Evolutionary conservation across 2,797 vertebrate genomes (phyloP).

Genomic region (Oceanodroma leucorhoa): DNA sequence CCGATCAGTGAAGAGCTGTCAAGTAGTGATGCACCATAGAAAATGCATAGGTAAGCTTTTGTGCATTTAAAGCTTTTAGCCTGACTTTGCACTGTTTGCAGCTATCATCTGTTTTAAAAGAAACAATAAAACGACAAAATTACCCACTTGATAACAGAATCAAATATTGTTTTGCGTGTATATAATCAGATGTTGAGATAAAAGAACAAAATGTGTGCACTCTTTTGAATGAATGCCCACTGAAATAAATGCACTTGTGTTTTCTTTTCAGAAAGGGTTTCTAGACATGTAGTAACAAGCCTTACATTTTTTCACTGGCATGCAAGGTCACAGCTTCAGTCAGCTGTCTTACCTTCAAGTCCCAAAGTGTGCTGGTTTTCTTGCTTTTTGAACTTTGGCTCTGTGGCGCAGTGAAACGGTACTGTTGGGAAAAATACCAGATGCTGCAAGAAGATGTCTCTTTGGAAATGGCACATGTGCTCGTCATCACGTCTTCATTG

Average conservation of each 20-base stretch:
- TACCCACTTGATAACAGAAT: slow-evolving; percentile 6
- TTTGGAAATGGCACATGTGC: neutral
- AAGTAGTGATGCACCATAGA: neutral
- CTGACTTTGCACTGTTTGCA: neutral
- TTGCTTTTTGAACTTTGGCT: neutral
- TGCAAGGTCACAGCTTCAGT: neutral
- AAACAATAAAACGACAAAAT: slow-evolving; percentile 22
- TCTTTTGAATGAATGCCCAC: neutral
- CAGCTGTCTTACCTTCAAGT: neutral
- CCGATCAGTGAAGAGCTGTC: neutral
- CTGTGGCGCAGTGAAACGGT: neutral
- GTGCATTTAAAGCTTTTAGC: slow-evolving; percentile 27
- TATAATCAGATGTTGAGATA: neutral
- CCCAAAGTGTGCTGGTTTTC: neutral
- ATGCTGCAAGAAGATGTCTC: neutral
- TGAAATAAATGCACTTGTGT: neutral
- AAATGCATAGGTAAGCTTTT: neutral
- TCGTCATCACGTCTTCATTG: neutral
- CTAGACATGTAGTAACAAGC: neutral
- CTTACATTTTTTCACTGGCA: neutral
- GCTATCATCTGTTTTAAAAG: neutral
- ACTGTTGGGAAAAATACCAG: neutral
- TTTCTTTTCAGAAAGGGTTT: neutral
- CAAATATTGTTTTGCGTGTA: neutral
- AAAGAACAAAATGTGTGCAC: neutral